Conservation (phyloP, 2,888 invertebrate genomes). For the Volucella zonaria region DNA sequence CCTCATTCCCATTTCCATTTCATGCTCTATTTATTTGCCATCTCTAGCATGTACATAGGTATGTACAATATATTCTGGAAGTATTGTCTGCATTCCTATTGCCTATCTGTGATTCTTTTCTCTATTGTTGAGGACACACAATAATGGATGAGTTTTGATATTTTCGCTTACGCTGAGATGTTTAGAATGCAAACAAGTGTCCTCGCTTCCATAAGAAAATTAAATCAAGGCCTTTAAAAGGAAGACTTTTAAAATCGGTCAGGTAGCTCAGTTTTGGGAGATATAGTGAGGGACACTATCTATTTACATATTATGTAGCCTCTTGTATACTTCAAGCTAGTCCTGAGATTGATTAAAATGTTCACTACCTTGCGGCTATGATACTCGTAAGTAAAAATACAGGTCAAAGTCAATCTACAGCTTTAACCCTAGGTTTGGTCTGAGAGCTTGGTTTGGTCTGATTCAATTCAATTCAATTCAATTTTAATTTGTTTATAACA, state of each 20-base stretch:
- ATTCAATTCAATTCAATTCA: too few species aligned
- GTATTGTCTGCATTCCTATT: slow-evolving; percentile 14
- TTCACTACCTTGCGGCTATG: too few species aligned
- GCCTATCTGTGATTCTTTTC: too few species aligned
- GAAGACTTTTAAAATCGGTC: neutral
- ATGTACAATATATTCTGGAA: slow-evolving; percentile 25
- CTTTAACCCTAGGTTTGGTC: too few species aligned
- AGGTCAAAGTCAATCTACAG: too few species aligned
- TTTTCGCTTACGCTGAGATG: slow-evolving; percentile 13
- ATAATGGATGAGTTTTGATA: slow-evolving; percentile 64
- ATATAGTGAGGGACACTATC: slow-evolving; percentile 11
- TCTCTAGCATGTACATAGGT: slow-evolving; percentile 26
- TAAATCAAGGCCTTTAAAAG: slow-evolving; percentile 21
- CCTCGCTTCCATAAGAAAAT: slow-evolving; percentile 33
- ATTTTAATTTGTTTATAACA: too few species aligned
- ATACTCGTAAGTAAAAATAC: too few species aligned
- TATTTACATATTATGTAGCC: neutral
- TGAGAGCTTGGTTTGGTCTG: too few species aligned
- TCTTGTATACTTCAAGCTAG: neutral
- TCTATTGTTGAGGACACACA: slow-evolving; percentile 59
- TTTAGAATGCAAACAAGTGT: slow-evolving; percentile 27
- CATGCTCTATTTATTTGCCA: slow-evolving; percentile 68
- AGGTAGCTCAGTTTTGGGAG: neutral
- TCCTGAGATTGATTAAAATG: too few species aligned
- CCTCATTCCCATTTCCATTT: slow-evolving; percentile 39